Percentiles rank a stretch among this genome's conserved stretches.
These are phyloP conservation scores for Tetrao urogallus DNA, from an alignment of 2,113 vertebrate species.

Conservation along the genomic window DNA sequence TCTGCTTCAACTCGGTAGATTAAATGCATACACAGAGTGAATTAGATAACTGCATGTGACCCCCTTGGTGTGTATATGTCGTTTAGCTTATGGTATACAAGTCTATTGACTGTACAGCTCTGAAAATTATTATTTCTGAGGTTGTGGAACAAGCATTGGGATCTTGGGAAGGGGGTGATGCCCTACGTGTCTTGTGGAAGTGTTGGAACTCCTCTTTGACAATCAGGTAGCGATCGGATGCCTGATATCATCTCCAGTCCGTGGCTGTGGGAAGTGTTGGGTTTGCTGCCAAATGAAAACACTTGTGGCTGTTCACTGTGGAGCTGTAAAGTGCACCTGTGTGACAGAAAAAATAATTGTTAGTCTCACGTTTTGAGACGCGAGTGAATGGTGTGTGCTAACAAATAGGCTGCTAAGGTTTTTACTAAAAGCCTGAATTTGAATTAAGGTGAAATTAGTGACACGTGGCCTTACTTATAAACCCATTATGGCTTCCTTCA, in stretches of 20 bases:
- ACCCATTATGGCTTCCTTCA: neutral
- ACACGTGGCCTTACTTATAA: neutral
- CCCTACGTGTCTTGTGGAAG: neutral
- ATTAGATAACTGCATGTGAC: neutral
- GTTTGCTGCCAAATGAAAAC: conserved; percentile 31
- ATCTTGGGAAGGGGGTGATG: neutral
- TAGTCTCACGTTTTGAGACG: neutral
- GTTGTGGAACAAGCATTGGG: neutral
- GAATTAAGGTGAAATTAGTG: conserved; percentile 7
- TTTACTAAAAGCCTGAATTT: neutral
- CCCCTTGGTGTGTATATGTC: neutral
- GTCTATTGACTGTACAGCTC: neutral
- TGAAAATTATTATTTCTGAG: neutral
- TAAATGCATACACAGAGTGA: neutral
- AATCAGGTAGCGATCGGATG: neutral
- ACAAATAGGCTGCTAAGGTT: neutral
- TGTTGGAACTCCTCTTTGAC: neutral
- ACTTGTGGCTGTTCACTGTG: neutral
- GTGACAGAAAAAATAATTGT: neutral
- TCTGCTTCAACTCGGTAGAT: neutral
- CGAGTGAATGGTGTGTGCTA: neutral
- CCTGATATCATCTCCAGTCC: accelerated
- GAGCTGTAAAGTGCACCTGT: neutral
- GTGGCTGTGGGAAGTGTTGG: neutral
- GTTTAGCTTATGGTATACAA: neutral